phyloP scores from a whole-genome alignment of 1,140 invertebrate species.

The Achroia grisella region DNA sequence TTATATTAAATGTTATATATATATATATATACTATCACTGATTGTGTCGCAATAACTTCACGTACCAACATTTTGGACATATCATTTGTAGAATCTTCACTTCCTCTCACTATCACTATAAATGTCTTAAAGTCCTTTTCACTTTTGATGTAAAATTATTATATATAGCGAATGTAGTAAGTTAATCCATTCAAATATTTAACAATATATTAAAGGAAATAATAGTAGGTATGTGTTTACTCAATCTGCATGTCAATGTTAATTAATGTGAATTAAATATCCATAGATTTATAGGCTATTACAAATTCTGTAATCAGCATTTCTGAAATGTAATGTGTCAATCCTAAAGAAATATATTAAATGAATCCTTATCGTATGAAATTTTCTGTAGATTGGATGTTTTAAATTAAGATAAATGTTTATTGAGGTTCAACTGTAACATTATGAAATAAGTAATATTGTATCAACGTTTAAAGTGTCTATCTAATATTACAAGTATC shows the following conservation, averaged over 20 bases:
- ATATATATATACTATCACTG: too few relatives aligned
- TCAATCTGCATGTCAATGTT: slow-evolving; percentile 5
- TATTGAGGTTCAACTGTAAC: neutral
- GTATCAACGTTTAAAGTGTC: neutral
- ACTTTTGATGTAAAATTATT: slow-evolving; percentile 3
- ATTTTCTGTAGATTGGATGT: slow-evolving; percentile 4
- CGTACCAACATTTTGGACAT: neutral
- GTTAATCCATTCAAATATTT: neutral
- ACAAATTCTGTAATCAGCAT: neutral
- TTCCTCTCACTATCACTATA: neutral
- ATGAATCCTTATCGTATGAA: too few relatives aligned
- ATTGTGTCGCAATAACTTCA: neutral
- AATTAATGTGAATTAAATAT: neutral
- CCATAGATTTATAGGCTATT: neutral
- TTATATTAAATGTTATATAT: too few relatives aligned
- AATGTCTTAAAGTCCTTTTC: neutral
- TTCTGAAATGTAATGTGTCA: too few relatives aligned
- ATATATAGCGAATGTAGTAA: neutral
- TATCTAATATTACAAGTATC: neutral
- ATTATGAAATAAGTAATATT: neutral
- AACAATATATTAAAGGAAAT: neutral
- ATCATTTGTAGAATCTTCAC: neutral
- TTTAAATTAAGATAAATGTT: slow-evolving; percentile 2
- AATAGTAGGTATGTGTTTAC: neutral
- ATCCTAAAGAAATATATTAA: too few relatives aligned